phyloP scores from a whole-genome alignment of 2,113 vertebrate genomes.

The Vulpes lagopus region DNA sequence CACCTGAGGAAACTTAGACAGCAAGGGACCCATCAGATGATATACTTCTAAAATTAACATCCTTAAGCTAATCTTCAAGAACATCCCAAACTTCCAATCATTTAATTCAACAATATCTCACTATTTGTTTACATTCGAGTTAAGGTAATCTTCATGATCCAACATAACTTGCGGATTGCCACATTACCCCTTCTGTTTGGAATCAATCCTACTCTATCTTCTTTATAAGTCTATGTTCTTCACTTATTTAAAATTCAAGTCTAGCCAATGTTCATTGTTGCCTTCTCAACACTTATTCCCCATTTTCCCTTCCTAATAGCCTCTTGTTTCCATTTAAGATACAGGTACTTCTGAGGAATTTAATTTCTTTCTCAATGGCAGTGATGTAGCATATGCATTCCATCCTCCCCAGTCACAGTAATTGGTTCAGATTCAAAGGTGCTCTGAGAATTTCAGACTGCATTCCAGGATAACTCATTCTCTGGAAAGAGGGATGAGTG shows the following conservation, averaged over 20 bases:
- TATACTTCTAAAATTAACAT: constrained; percentile 35
- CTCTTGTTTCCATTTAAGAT: neutral
- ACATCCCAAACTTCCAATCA: neutral
- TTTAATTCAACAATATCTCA: neutral
- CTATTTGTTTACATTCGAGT: neutral
- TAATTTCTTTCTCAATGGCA: neutral
- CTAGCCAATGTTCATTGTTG: neutral
- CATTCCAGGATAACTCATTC: neutral
- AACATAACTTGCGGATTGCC: neutral
- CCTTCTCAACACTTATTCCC: neutral
- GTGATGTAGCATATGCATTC: neutral
- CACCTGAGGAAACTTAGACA: neutral
- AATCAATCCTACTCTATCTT: neutral
- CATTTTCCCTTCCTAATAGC: neutral
- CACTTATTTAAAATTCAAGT: neutral
- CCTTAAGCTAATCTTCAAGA: neutral
- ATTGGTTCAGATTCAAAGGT: neutral
- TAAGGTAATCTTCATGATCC: neutral
- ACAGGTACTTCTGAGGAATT: neutral
- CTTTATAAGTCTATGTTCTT: neutral
- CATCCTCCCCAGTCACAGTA: neutral
- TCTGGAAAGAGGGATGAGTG: neutral
- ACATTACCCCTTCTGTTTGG: neutral
- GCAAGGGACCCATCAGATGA: neutral
- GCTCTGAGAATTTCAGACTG: neutral